Base-by-base conservation (phyloP, 2,113 vertebrate genomes). In the Oncorhynchus clarkii region DNA sequence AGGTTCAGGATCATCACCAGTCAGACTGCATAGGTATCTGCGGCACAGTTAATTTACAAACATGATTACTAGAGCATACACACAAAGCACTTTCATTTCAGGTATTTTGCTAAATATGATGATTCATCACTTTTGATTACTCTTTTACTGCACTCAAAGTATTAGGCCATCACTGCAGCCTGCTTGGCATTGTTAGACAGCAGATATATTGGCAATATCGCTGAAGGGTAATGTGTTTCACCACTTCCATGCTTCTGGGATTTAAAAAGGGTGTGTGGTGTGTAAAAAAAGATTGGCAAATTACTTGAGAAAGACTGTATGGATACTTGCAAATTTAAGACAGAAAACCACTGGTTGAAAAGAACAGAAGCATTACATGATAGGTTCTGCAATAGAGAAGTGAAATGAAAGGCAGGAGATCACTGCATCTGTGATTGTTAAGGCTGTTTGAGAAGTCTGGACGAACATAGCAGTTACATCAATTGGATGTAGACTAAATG, bases 11-110 rank as follows among this genome's bases (percentile, higher is more conserved):
- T 84, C 72, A 86, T 75, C 78, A 81, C 78, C 77, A 80, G 80
- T 80, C 76, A 80, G 79, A 83, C 82, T 89, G 89, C 90, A 90
- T 88, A 90, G 85, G 84, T 85, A 79, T 80, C 76, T 29, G 74
- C 90, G 83, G 77, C 86, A 85, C 79, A 86, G 78, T 14, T 84
- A 78, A 86, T 80, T 79, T 87, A 85, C 86, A 85, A 78, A 39
- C 45, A 83, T 3, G 83, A 71, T 59, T 24, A 76, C 74, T 57
- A 62, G 80, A 89, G 79, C 65, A 60, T 78, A 65, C 20, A 54
- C 49, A 70, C 74, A 48, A 51, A n/a, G 29, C 29, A 39, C 27
- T 20, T 24, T 73, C 64, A 82, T 71, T 20, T 31, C 29, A 31
- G 2, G 18, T 60, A 20, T 11, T 11, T 12, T 60, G 27, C n/a